Evolutionary conservation across 2,888 invertebrate species (phyloP), one percentile per base, ranked within the genome.

Genomic region (Seira ritae): DNA sequence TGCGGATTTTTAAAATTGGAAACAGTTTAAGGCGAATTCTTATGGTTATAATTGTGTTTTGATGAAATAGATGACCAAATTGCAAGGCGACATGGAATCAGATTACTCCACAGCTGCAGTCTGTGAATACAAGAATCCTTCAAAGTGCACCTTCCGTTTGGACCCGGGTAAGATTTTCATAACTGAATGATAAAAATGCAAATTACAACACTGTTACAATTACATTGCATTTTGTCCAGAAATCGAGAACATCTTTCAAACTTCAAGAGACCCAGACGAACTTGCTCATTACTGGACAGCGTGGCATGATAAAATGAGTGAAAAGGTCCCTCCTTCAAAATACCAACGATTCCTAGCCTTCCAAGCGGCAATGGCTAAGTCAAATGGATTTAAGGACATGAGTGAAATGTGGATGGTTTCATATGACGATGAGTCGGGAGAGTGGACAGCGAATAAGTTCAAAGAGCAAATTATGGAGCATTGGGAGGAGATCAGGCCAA

Each of bases 371-470:
- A 91, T 91, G 2, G 91, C 91, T 0, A 78, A 74, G 74, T 86
- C 88, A 8, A 89, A 88, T 55, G 88, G 96, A 92, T 96, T 96
- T 89, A 94, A 95, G 0, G 95, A 97, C 89, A 95, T 95, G 0
- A 95, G 96, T 0, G 96, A 95, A 37, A 96, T 96, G 90, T 97
- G 98, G 97, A 94, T 95, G 91, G 95, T 95, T 89, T 95, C 95
- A 0, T 98, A 96, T 90, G 96, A 96, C 87, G 87, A 88, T 73
- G 88, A 84, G 70, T 82, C 75, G 12, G 60, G 71, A 3, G 83
- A 77, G 0, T 89, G 86, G 85, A 84, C 86, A 8, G 89, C 91
- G 3, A 89, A 90, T 1, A 90, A 90, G 22, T 92, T 93, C 81
- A 89, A 91, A 74, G 86, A 90, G 0, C 92, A 93, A 87, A 91